phyloP scores from a whole-genome alignment of 2,113 vertebrate genomes.

The Pyxicephalus adspersus region DNA sequence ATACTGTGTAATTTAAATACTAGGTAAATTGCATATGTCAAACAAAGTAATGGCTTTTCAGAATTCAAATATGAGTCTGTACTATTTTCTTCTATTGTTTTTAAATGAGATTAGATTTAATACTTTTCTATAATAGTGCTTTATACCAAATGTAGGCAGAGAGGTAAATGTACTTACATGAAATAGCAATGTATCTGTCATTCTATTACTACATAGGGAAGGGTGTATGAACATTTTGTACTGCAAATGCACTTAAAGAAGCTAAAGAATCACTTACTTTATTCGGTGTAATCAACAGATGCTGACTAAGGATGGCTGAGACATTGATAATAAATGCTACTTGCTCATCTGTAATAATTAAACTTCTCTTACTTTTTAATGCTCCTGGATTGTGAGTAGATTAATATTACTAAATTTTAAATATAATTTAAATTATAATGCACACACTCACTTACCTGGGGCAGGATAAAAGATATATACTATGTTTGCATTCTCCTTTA shows the following conservation, averaged over 20 bases:
- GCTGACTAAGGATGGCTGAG: background rate
- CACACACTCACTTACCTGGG: too few species aligned
- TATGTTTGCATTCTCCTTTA: too few species aligned
- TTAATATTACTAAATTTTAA: too few species aligned
- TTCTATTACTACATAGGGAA: background rate
- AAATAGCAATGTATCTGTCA: background rate
- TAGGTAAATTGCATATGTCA: background rate
- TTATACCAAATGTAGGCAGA: background rate
- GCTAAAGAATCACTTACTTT: background rate
- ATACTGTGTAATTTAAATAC: conserved; percentile 9
- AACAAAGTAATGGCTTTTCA: background rate
- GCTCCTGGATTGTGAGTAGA: too few species aligned
- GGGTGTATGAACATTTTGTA: background rate
- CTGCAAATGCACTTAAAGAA: background rate
- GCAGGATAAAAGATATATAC: too few species aligned
- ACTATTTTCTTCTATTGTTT: background rate
- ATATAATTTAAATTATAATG: too few species aligned
- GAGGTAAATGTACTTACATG: background rate
- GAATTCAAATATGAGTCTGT: background rate
- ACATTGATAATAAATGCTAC: background rate
- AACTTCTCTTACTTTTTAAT: background rate
- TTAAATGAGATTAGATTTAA: background rate
- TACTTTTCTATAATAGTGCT: background rate
- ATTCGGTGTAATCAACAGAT: background rate
- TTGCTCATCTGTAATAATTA: background rate